A percentile compares a stretch with the other conserved stretches of the same genome.
Conservation (phyloP, 2,113 vertebrate species). For the Pluvianellus socialis region DNA sequence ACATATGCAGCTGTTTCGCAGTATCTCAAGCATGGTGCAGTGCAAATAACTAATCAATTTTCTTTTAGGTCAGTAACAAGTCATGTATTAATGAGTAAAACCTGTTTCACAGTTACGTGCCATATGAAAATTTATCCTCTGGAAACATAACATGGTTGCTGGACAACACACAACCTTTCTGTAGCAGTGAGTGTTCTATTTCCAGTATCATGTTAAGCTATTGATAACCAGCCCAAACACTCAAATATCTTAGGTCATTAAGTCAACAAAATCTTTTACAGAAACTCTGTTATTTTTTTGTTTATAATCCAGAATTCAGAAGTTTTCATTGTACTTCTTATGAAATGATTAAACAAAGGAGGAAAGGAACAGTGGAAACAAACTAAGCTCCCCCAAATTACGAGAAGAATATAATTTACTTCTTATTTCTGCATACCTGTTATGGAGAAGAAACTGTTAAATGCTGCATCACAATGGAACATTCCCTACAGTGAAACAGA, state of each 20-base stretch:
- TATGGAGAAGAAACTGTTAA: neutral
- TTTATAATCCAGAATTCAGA: neutral
- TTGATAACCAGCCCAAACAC: constrained; percentile 1
- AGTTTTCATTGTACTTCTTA: neutral
- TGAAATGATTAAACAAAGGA: neutral
- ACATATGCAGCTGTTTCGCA: constrained; percentile 35
- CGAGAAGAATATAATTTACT: neutral
- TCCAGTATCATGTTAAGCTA: neutral
- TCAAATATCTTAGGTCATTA: constrained; percentile 43
- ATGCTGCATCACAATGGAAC: neutral
- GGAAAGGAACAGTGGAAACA: neutral
- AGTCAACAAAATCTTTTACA: constrained; percentile 35
- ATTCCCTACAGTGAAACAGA: neutral
- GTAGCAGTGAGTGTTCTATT: neutral
- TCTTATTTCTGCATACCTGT: neutral
- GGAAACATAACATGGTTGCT: constrained; percentile 67
- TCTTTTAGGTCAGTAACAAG: constrained; percentile 49
- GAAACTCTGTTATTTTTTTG: neutral
- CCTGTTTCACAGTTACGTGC: constrained; percentile 11
- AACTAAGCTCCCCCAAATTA: neutral
- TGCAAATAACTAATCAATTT: constrained; percentile 74
- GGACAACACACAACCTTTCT: constrained; percentile 49
- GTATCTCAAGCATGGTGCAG: constrained; percentile 46
- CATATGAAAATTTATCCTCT: constrained; percentile 30
- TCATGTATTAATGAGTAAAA: constrained; percentile 37